These are phyloP conservation scores for Melanostoma scalare DNA, from an alignment of 2,888 invertebrate genomes.

Conservation along the genomic window DNA sequence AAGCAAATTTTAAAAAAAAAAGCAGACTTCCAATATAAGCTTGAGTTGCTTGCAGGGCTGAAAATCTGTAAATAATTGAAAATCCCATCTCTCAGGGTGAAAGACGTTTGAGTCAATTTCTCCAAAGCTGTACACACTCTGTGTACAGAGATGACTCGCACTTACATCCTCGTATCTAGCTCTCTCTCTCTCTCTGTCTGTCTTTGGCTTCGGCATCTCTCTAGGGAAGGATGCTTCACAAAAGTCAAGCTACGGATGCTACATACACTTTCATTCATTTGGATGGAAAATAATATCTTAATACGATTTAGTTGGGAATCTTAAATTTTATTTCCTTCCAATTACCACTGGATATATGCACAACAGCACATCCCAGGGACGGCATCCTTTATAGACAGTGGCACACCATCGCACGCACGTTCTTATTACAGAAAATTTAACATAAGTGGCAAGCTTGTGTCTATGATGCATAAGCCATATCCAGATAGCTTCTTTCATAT, in stretches of 20 bases:
- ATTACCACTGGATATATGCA: conserved; percentile 49
- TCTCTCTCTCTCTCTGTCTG: neutral
- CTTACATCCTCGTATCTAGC: conserved; percentile 14
- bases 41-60: conserved; percentile 8
- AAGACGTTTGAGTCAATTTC: conserved; percentile 26
- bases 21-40: neutral
- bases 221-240: neutral
- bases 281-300: conserved; percentile 59
- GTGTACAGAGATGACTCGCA: neutral
- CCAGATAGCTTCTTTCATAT: no score
- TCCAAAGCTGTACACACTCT: neutral
- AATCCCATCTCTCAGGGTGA: conserved; percentile 23
- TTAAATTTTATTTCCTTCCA: conserved; percentile 67
- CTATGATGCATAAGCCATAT: no score
- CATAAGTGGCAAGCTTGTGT: no score
- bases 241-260: conserved; percentile 4
- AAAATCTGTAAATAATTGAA: conserved; percentile 64
- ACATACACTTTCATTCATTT: conserved; percentile 35
- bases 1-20: neutral
- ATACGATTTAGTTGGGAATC: conserved; percentile 67
- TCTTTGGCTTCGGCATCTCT: neutral
- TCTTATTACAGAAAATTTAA: conserved; percentile 3
- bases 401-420: neutral
- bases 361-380: conserved; percentile 11
- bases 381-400: conserved; percentile 2